phyloP scores from a whole-genome alignment of 2,797 vertebrate genomes.

The Peromyscus melanophrys region DNA sequence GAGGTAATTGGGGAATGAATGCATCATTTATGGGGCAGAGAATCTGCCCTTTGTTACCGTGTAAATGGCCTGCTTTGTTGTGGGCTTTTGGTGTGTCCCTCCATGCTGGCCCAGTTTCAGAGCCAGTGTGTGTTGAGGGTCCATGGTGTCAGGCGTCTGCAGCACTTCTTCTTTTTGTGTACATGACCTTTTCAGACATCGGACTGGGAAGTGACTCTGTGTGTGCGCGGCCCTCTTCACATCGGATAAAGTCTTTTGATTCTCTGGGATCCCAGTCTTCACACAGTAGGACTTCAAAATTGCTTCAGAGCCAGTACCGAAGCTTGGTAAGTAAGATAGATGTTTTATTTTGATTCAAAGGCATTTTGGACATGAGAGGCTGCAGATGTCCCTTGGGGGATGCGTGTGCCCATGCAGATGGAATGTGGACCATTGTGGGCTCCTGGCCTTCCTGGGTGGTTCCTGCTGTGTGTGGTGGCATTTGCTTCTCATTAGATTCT shows the following conservation, averaged over 20 bases:
- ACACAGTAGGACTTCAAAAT: conserved; percentile 95
- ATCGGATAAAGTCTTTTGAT: conserved; percentile 98
- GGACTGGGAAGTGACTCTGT: conserved; percentile 97
- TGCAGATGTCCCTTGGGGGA: neutral
- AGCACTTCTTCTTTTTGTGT: neutral
- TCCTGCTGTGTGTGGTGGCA: neutral
- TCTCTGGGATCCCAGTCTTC: conserved; percentile 95
- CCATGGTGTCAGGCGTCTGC: conserved; percentile 13
- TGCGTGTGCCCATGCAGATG: accelerated
- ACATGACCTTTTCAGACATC: conserved; percentile 91
- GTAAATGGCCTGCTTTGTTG: conserved; percentile 51
- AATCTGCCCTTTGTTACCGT: conserved; percentile 48
- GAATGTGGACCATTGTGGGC: neutral
- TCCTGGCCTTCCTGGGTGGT: neutral
- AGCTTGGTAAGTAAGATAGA: conserved; percentile 94
- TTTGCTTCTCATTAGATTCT: neutral
- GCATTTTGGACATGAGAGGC: accelerated
- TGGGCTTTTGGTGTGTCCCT: neutral
- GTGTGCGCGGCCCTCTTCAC: conserved; percentile 95
- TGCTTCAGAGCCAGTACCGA: conserved; percentile 97
- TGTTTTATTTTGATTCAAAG: neutral
- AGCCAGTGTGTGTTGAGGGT: neutral
- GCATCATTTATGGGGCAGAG: neutral
- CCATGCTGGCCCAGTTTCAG: conserved; percentile 16
- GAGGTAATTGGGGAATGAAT: conserved; percentile 3